Percentiles rank a stretch among this genome's conserved stretches.
Evolutionary conservation across 1,140 invertebrate species (phyloP).

Genomic region (Pinna nobilis): DNA sequence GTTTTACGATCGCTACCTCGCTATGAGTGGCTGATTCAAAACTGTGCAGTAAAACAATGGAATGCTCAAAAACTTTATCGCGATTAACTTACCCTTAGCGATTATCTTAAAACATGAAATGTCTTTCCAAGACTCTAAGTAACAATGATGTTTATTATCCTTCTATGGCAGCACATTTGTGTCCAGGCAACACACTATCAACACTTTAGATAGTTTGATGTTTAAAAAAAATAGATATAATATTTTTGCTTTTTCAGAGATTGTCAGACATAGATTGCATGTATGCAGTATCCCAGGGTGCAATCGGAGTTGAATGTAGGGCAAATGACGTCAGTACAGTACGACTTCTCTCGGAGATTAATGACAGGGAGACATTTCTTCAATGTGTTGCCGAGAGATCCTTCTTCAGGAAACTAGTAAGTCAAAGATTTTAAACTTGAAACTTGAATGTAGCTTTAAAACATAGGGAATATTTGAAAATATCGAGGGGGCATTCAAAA

Average conservation of each 20-base stretch:
- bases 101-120: too few species aligned
- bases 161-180: too few species aligned
- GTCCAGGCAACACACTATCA: too few species aligned
- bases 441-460: too few species aligned
- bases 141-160: neutral
- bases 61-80: too few species aligned
- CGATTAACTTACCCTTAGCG: too few species aligned
- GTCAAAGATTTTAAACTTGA: conserved; percentile 12
- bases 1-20: too few species aligned
- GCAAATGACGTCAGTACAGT: conserved; percentile 83
- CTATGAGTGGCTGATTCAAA: too few species aligned
- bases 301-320: conserved; percentile 93
- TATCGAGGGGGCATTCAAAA: too few species aligned
- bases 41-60: too few species aligned
- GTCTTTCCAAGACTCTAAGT: neutral
- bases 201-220: too few species aligned
- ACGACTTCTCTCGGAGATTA: conserved; percentile 81
- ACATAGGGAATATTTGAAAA: too few species aligned
- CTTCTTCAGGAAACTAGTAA: conserved; percentile 87
- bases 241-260: conserved; percentile 43
- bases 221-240: neutral
- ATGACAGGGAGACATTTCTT: conserved; percentile 82
- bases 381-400: conserved; percentile 90
- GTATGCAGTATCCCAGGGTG: conserved; percentile 97
- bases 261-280: conserved; percentile 79